These are phyloP conservation scores for Eilema sororculum DNA, from an alignment of 2,888 invertebrate species.

Conservation along the genomic window DNA sequence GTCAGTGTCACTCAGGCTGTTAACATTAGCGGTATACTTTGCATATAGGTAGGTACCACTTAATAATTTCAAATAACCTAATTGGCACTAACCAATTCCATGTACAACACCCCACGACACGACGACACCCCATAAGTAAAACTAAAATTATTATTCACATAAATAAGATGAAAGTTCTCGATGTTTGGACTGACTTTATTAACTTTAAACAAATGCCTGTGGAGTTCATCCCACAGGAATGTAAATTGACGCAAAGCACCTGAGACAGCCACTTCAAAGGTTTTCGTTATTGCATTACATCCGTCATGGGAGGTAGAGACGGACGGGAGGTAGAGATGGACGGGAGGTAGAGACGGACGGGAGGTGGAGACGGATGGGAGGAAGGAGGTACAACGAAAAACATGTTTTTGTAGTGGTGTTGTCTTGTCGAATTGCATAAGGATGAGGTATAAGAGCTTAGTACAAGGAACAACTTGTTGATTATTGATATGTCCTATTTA, in stretches of 20 bases:
- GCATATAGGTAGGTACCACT: too few species aligned
- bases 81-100: too few species aligned
- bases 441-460: too few species aligned
- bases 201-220: conserved; percentile 9
- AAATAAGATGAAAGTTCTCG: not conserved
- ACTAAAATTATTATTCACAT: not conserved
- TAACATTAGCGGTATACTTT: too few species aligned
- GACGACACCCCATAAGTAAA: too few species aligned
- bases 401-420: not conserved
- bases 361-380: not conserved
- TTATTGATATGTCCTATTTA: too few species aligned
- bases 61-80: too few species aligned
- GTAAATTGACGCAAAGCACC: conserved; percentile 1
- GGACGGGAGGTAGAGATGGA: not conserved
- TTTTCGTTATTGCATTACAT: conserved; percentile 5
- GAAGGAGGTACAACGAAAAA: not conserved
- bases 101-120: too few species aligned
- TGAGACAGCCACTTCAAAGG: conserved; percentile 9
- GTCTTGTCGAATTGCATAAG: not conserved
- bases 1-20: too few species aligned
- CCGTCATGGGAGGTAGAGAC: conserved; percentile 2
- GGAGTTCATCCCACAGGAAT: conserved; percentile 8
- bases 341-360: too few species aligned
- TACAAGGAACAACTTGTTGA: too few species aligned
- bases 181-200: conserved; percentile 3